Percentiles rank a stretch among this genome's conserved stretches.
phyloP scores from a whole-genome alignment of 2,888 invertebrate species.

The Pimpla rufipes region DNA sequence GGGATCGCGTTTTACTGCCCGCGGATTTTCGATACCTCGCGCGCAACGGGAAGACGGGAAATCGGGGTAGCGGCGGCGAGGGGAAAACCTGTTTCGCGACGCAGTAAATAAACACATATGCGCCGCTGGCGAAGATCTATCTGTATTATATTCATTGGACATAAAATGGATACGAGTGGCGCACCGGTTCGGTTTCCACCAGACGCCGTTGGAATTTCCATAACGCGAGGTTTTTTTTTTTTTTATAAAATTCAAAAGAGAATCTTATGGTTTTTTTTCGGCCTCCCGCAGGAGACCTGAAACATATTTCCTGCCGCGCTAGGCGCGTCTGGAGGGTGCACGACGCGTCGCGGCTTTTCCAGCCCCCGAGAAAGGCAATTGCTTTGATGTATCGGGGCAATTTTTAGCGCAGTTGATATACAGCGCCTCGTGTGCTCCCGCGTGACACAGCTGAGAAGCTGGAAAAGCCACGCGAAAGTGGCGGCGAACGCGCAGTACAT shows the following conservation, averaged over 20 bases:
- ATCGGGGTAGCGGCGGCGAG: not conserved
- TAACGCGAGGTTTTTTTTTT: not conserved
- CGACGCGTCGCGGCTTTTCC: constrained; percentile 55
- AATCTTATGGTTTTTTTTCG: not conserved
- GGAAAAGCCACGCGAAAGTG: not conserved
- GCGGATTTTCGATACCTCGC: not conserved
- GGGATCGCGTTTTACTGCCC: constrained; percentile 11
- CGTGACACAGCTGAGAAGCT: not conserved
- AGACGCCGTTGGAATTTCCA: not conserved
- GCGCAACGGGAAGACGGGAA: not conserved
- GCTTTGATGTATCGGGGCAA: constrained; percentile 70
- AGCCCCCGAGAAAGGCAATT: constrained; percentile 65
- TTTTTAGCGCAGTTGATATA: constrained; percentile 66
- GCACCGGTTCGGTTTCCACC: not conserved
- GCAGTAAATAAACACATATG: not conserved
- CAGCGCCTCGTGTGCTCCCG: constrained; percentile 21
- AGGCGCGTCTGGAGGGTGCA: constrained; percentile 29
- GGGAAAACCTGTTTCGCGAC: constrained; percentile 14
- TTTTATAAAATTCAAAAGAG: not conserved
- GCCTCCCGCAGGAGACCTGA: not conserved
- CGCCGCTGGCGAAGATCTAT: not conserved
- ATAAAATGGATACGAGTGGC: not conserved
- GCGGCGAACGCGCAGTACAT: constrained; percentile 39
- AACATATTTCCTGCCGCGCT: constrained; percentile 42
- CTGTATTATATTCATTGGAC: constrained; percentile 10